A percentile compares a stretch with the other conserved stretches of the same genome.
phyloP scores from a whole-genome alignment of 2,113 vertebrate genomes.

The Epinephelus fuscoguttatus region DNA sequence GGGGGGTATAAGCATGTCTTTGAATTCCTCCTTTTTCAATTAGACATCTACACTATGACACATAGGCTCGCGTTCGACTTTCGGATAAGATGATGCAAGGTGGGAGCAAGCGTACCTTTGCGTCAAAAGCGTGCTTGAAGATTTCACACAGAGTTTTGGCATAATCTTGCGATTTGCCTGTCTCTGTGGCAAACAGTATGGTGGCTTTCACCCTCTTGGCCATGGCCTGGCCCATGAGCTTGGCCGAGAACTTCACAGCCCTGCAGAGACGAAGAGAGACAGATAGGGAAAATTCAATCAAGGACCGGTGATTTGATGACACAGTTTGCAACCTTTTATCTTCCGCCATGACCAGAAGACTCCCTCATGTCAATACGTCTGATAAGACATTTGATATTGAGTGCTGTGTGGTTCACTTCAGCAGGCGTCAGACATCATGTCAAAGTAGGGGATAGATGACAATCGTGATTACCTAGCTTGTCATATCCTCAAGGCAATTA shows the following conservation, averaged over 20 bases:
- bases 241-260: constrained; percentile 98
- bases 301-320: neutral
- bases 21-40: constrained; percentile 47
- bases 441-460: constrained; percentile 55
- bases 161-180: constrained; percentile 96
- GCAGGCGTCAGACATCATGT: constrained; percentile 40
- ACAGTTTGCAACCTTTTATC: neutral
- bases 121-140: constrained; percentile 98
- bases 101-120: constrained; percentile 89
- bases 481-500: constrained; percentile 79
- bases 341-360: neutral
- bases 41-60: neutral
- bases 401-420: constrained; percentile 12
- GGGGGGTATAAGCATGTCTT: neutral
- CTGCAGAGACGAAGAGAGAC: constrained; percentile 75
- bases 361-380: neutral
- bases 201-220: constrained; percentile 98
- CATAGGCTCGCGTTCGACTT: constrained; percentile 14
- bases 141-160: constrained; percentile 98
- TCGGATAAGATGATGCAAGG: constrained; percentile 62
- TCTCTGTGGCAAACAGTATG: constrained; percentile 96
- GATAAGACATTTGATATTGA: constrained; percentile 16
- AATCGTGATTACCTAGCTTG: constrained; percentile 74
- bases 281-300: neutral
- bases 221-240: constrained; percentile 99